Conservation (phyloP, 2,797 vertebrate species). For the Pachyuromys duprasi region DNA sequence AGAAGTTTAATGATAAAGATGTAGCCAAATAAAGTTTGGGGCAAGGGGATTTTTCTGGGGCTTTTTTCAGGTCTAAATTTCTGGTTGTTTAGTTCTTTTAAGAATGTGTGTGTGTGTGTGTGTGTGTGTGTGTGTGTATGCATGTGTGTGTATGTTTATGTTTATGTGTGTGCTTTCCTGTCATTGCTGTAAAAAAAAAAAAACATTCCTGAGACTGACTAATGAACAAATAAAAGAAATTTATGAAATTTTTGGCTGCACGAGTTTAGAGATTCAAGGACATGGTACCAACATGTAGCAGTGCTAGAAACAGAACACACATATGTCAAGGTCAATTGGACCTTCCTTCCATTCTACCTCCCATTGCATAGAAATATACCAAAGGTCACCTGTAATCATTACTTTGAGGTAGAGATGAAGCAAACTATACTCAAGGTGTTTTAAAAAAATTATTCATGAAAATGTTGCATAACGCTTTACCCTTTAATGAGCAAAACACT, state of each 20-base stretch:
- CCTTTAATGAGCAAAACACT: slow-evolving; percentile 7
- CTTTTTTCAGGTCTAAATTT: not conserved
- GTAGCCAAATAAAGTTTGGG: not conserved
- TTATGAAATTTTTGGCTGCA: not conserved
- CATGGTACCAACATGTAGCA: too few relatives aligned
- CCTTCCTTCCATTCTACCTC: not conserved
- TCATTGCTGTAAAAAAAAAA: too few relatives aligned
- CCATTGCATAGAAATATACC: not conserved
- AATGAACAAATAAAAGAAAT: not conserved
- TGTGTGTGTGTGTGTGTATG: not conserved
- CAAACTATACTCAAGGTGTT: not conserved
- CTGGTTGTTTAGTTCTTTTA: not conserved
- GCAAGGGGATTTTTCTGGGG: not conserved
- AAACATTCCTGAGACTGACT: not conserved
- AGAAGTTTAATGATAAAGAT: not conserved
- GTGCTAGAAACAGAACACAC: too few relatives aligned
- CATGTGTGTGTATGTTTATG: not conserved
- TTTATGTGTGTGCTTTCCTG: not conserved
- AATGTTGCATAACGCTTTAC: slow-evolving; percentile 43
- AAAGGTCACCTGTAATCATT: not conserved
- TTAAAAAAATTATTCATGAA: slow-evolving; percentile 58
- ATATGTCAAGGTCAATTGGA: too few relatives aligned
- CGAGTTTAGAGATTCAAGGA: not conserved
- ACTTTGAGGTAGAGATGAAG: not conserved
- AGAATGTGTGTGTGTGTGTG: not conserved